phyloP scores from a whole-genome alignment of 2,797 vertebrate genomes.

The Kryptolebias ocellatus region DNA sequence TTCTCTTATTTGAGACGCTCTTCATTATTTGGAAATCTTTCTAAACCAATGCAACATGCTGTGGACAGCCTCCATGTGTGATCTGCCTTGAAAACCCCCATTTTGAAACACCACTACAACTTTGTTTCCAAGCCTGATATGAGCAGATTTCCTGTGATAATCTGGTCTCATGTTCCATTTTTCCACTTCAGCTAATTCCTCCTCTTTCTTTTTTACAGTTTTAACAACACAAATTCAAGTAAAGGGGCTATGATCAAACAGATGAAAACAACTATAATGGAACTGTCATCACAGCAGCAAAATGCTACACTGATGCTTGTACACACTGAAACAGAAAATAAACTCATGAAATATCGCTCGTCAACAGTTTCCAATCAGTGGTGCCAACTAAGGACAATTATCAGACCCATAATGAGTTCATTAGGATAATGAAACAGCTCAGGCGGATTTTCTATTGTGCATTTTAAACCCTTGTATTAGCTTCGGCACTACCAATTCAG shows the following conservation, averaged over 20 bases:
- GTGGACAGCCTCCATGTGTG: constrained; percentile 42
- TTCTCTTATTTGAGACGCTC: constrained; percentile 28
- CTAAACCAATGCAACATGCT: constrained; percentile 22
- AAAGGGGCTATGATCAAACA: constrained; percentile 17
- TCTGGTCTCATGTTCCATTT: constrained; percentile 43
- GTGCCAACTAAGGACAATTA: constrained; percentile 68
- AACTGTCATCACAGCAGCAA: constrained; percentile 43
- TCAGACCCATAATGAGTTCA: constrained; percentile 75
- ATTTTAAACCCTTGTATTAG: constrained; percentile 68
- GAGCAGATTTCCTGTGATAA: constrained; percentile 41
- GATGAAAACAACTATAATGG: constrained; percentile 26
- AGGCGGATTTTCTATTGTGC: constrained; percentile 60
- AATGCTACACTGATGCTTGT: constrained; percentile 14
- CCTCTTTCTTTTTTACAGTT: constrained; percentile 10
- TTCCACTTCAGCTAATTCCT: constrained; percentile 19
- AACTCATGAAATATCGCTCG: constrained; percentile 59
- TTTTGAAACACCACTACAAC: constrained; percentile 35
- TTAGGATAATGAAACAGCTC: constrained; percentile 73
- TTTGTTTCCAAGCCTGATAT: constrained; percentile 31
- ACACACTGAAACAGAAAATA: constrained; percentile 45
- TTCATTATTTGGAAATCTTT: constrained; percentile 27
- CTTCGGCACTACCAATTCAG: constrained; percentile 63
- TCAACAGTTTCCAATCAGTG: constrained; percentile 60
- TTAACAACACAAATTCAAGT: constrained; percentile 20
- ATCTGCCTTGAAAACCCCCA: constrained; percentile 28